Base-by-base conservation (phyloP, 1,140 invertebrate genomes). In the Telenomus remus region DNA sequence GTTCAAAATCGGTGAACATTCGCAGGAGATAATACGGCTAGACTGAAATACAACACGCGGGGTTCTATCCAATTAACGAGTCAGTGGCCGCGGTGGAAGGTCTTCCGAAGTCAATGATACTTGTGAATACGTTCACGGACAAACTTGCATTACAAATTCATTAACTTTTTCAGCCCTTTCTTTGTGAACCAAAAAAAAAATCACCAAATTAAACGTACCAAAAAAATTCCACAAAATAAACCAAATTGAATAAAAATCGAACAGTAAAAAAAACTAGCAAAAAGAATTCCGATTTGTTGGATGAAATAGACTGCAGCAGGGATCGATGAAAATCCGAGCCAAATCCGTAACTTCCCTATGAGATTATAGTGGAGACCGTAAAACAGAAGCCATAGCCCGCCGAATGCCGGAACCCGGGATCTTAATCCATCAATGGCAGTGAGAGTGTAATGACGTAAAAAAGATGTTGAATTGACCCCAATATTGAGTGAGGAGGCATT, bases 71-170 rank as follows among this genome's bases (percentile, higher is more conserved):
- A 73, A 80, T 82, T 82, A 80, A 71, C 66, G 57, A 75, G 80
- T 82, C 80, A 82, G 57, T 80, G 80, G 75, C 77, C 79, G 79
- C 70, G 75, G 55, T 74, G 66, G 74, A 80, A 79, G 77, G 80
- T 82, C 80, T 82, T 82, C 80, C 61, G 64, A 75, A 76, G 69
- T 78, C 76, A 75, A 75, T 78, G 76, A 71, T 74, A 72, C 51
- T 51, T 66, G 57, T n/a, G 43, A 49, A 53, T 33, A 70, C 65
- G 68, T 73, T 70, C 73, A 79, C 65, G 65, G 51, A 76, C 60
- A 54, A 72, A 69, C n/a, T 65, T 69, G 57, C 59, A 16, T 16
- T 47, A 47, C 39, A 39, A 50, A 53, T 68, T 51, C 57, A 69
- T 69, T 75, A 64, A 74, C 63, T 61, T 75, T 64, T 64, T 44